Conservation (phyloP, 2,797 vertebrate genomes). For the Gymnoscopelus braueri region DNA sequence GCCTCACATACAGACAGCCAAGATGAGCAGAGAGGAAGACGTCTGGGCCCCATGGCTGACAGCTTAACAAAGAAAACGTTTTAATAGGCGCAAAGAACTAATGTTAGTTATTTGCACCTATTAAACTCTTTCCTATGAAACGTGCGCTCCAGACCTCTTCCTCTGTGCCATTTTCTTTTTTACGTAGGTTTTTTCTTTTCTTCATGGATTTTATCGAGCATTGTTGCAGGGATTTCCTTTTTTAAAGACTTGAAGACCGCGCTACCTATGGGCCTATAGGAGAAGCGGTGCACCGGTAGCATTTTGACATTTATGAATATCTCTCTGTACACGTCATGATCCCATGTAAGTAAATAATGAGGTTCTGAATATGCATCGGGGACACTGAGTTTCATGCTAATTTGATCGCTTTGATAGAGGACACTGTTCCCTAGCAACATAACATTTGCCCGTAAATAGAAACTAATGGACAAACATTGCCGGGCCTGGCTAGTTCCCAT, state of each 20-base stretch:
- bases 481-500: constrained; percentile 37
- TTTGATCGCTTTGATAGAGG: constrained; percentile 73
- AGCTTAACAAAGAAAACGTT: no score
- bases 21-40: no score
- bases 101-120: no score
- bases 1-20: no score
- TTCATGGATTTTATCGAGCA: no score
- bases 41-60: no score
- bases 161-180: no score
- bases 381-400: constrained; percentile 48
- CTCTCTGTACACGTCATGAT: constrained; percentile 28
- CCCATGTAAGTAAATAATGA: constrained; percentile 16
- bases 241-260: background rate
- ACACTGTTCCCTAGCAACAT: constrained; percentile 77
- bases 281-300: constrained; percentile 10
- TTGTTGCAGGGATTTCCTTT: no score
- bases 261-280: background rate
- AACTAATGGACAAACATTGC: constrained; percentile 68
- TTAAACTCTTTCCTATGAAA: no score
- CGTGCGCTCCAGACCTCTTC: no score
- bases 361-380: constrained; percentile 35
- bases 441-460: constrained; percentile 80
- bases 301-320: constrained; percentile 16
- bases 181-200: no score
- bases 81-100: no score